Evolutionary conservation across 2,888 invertebrate species (phyloP).

Genomic region (Helobdella robusta): DNA sequence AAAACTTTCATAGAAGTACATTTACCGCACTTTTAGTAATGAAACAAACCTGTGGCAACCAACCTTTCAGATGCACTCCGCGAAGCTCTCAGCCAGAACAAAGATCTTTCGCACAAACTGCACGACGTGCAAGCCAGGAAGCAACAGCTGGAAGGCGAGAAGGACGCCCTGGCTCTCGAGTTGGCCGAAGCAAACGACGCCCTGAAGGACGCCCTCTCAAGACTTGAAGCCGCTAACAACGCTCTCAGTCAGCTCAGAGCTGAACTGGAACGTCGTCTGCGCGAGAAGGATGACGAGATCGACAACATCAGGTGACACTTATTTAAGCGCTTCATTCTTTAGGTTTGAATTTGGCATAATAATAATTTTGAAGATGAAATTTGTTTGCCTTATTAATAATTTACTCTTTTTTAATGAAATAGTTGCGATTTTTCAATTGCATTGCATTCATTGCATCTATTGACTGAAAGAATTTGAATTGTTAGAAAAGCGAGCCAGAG

Average conservation of each 20-base stretch:
- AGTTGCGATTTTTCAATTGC: neutral
- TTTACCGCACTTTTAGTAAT: neutral
- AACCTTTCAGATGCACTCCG: slow-evolving; percentile 72
- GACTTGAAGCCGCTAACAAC: slow-evolving; percentile 75
- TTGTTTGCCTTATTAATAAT: too few relatives aligned
- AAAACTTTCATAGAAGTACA: neutral
- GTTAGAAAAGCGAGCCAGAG: slow-evolving; percentile 47
- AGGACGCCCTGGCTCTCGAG: slow-evolving; percentile 92
- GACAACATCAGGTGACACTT: slow-evolving; percentile 75
- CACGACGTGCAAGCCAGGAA: slow-evolving; percentile 84
- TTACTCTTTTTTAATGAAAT: neutral
- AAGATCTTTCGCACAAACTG: slow-evolving; percentile 81
- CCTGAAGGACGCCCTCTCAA: slow-evolving; percentile 87
- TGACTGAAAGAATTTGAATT: too few relatives aligned
- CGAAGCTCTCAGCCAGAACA: slow-evolving; percentile 82
- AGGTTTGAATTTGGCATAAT: neutral
- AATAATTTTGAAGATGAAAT: too few relatives aligned
- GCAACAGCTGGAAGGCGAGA: slow-evolving; percentile 96
- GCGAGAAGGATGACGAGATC: slow-evolving; percentile 97
- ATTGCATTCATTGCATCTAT: neutral
- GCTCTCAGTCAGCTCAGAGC: slow-evolving; percentile 79
- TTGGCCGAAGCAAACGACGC: slow-evolving; percentile 93
- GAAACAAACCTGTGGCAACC: neutral
- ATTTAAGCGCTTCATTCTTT: neutral
- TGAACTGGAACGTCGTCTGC: slow-evolving; percentile 89